phyloP scores from a whole-genome alignment of 1,140 invertebrate species.

The Zophobas morio region DNA sequence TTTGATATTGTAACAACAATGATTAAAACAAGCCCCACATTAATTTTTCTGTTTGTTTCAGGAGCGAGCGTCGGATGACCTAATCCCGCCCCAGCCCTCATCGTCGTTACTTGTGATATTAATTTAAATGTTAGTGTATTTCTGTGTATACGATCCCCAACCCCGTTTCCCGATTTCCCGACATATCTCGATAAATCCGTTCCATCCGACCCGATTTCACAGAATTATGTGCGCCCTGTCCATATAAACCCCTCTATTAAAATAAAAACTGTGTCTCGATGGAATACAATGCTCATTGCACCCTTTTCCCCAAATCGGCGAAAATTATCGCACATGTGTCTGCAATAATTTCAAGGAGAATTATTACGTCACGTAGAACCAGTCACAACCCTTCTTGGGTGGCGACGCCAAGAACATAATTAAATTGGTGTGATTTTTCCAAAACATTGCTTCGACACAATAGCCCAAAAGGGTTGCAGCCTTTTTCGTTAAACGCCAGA shows the following conservation, averaged over 20 bases:
- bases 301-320: conserved; percentile 61
- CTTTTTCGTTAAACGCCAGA: conserved; percentile 52
- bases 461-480: conserved; percentile 50
- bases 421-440: conserved; percentile 55
- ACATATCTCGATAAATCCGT: conserved; percentile 48
- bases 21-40: background rate
- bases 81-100: conserved; percentile 50
- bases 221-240: conserved; percentile 57
- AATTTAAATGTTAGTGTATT: conserved; percentile 45
- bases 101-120: conserved; percentile 50
- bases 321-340: conserved; percentile 62
- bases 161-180: conserved; percentile 6
- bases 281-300: conserved; percentile 56
- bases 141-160: conserved; percentile 42
- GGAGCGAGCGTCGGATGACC: conserved; percentile 61
- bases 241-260: conserved; percentile 57
- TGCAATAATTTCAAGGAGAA: conserved; percentile 50
- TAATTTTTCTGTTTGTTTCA: conserved; percentile 55
- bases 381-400: conserved; percentile 49
- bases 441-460: conserved; percentile 51
- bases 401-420: conserved; percentile 50
- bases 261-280: conserved; percentile 59
- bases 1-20: background rate
- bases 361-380: conserved; percentile 58
- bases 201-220: conserved; percentile 36